These are phyloP conservation scores for Phoxinus dragarum DNA, from an alignment of 2,797 vertebrate genomes.

Conservation along the genomic window DNA sequence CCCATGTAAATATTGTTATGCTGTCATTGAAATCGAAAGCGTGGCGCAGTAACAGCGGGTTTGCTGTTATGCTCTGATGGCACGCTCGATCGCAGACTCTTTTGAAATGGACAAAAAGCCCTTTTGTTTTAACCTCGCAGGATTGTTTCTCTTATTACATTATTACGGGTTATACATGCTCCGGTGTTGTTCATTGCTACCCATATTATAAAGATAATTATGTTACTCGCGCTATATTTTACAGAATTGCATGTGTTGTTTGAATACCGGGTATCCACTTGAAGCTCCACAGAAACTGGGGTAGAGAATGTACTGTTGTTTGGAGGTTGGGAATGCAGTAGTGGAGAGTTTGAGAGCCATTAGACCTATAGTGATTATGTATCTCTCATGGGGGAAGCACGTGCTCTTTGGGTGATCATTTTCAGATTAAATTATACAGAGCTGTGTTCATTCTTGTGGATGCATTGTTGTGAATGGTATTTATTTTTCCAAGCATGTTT, in stretches of 20 bases:
- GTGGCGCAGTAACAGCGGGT: conserved; percentile 51
- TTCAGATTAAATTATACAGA: conserved; percentile 1
- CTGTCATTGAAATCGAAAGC: conserved; percentile 60
- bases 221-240: background rate
- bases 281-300: background rate
- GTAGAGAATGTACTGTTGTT: background rate
- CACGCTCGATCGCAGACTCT: conserved; percentile 33
- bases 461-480: background rate
- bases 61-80: conserved; percentile 49
- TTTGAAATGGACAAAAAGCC: conserved; percentile 15
- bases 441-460: background rate
- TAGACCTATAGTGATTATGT: background rate
- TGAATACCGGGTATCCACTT: background rate
- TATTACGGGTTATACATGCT: background rate
- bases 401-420: conserved; percentile 16
- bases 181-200: background rate
- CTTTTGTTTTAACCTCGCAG: background rate
- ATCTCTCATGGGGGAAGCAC: background rate
- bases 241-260: background rate
- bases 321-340: background rate
- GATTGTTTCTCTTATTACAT: background rate
- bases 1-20: conserved; percentile 63
- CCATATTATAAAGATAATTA: background rate
- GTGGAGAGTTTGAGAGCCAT: conserved; percentile 9
- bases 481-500: background rate